A percentile compares a stretch with the other conserved stretches of the same genome.
phyloP scores from a whole-genome alignment of 2,113 vertebrate species.

The Anguilla japonica region DNA sequence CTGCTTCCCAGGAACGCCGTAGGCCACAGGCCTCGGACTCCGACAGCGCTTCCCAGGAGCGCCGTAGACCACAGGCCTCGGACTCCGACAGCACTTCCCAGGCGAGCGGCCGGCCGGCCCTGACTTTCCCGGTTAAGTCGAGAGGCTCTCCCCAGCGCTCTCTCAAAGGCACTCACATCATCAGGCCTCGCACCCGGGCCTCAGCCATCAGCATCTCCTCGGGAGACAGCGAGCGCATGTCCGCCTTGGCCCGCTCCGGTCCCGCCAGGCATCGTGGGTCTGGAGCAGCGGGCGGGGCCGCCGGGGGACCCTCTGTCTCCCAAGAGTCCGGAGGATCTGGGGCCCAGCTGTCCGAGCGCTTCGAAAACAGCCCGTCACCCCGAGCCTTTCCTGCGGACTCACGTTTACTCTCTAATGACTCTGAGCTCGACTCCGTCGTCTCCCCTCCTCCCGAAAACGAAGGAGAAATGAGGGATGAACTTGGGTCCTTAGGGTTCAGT shows the following conservation, averaged over 20 bases:
- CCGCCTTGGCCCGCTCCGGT: constrained; percentile 29
- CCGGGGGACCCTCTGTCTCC: constrained; percentile 24
- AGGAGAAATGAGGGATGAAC: constrained; percentile 61
- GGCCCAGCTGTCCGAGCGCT: constrained; percentile 39
- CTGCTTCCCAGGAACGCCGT: constrained; percentile 33
- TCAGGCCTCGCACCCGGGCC: constrained; percentile 50
- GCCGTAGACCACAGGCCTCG: background rate
- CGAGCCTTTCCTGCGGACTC: constrained; percentile 62
- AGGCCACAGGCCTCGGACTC: constrained; percentile 7
- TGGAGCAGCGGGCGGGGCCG: constrained; percentile 22
- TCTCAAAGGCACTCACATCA: constrained; percentile 55
- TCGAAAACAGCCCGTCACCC: constrained; percentile 52
- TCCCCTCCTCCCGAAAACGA: constrained; percentile 51
- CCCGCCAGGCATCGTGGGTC: constrained; percentile 28
- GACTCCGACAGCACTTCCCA: constrained; percentile 47
- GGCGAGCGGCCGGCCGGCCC: constrained; percentile 44
- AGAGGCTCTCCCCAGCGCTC: constrained; percentile 68
- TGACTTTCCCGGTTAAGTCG: constrained; percentile 70
- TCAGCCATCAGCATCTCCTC: constrained; percentile 57
- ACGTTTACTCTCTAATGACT: constrained; percentile 48
- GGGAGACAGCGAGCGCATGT: constrained; percentile 40
- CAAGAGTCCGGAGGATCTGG: constrained; percentile 35
- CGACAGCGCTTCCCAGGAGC: constrained; percentile 42
- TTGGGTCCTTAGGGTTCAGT: constrained; percentile 63
- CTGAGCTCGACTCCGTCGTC: constrained; percentile 53